Conservation (phyloP, 2,797 vertebrate species). For the Nasua narica region DNA sequence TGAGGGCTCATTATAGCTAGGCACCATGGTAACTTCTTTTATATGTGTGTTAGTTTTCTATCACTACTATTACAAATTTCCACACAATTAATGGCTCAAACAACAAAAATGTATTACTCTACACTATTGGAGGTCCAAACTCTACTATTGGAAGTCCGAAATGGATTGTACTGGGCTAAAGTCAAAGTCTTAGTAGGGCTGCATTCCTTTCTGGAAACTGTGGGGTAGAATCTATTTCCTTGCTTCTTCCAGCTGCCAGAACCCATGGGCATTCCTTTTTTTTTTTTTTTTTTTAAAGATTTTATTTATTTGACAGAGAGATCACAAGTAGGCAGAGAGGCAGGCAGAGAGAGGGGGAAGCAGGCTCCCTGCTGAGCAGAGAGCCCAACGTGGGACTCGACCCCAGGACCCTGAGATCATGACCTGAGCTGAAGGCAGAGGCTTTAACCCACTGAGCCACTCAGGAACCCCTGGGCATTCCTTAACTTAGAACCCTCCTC, state of each 20-base stretch:
- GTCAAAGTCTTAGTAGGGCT: neutral
- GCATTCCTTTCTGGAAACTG: neutral
- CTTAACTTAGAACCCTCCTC: neutral
- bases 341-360: no score
- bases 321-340: no score
- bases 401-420: no score
- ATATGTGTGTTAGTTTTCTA: neutral
- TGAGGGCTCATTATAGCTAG: neutral
- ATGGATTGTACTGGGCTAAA: neutral
- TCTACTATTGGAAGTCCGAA: conserved; percentile 6
- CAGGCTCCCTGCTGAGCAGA: no score
- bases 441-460: no score
- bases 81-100: neutral
- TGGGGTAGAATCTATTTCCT: neutral
- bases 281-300: no score
- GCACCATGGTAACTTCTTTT: neutral
- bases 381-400: no score
- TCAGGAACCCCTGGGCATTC: no score
- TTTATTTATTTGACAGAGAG: no score
- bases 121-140: neutral
- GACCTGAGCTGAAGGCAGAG: no score
- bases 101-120: neutral
- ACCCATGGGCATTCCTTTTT: no score
- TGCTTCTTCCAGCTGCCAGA: neutral
- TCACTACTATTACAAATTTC: neutral